Base-by-base conservation (phyloP, 2,888 invertebrate genomes). In the Criorhina ranunculi region DNA sequence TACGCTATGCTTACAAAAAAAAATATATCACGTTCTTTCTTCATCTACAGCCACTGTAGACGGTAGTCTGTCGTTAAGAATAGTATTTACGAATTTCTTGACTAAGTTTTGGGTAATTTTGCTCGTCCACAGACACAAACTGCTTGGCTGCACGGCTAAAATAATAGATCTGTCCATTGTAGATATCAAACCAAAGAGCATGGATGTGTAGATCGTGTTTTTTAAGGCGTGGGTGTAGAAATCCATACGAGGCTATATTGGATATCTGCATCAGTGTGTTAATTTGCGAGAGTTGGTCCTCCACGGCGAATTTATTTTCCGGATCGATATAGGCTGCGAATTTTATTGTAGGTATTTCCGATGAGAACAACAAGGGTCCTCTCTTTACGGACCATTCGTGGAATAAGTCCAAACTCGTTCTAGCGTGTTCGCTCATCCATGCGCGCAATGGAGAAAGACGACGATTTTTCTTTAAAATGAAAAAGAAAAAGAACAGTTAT, bases 101-200 rank as follows among this genome's bases (percentile, higher is more conserved):
- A 75, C 96, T 92, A 85, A 98, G 93, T 79, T 93, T 93, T 55
- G 95, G 95, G 87, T 97, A 95, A 31, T 95, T 96, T 1, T 94
- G 92, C 92, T 98, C 98, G 89, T 97, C 96, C 75, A 99, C 95
- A 87, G 96, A 94, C 12, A 98, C 93, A 91, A 98, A 99, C 77
- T 93, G 93, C 91, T 98, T 98, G 49, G 95, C 95, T 31, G 95
- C 95, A 88, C 98, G 94, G 90, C 98, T 98, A 90, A 99, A 99
- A 91, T 97, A 97, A 91, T 97, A 98, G 89, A 99, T 96, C 91
- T 98, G 98, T 0, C 98, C 99, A 0, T 98, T 97, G 90, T 98
- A 98, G 90, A 99, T 97, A 91, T 99, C 99, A 91, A 99, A 98
- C 99, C 99, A 99, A 42, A 99, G 93, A 0, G 98, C 99, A 89